These are phyloP conservation scores for Stictonetta naevosa DNA, from an alignment of 2,113 vertebrate species.

Conservation along the genomic window DNA sequence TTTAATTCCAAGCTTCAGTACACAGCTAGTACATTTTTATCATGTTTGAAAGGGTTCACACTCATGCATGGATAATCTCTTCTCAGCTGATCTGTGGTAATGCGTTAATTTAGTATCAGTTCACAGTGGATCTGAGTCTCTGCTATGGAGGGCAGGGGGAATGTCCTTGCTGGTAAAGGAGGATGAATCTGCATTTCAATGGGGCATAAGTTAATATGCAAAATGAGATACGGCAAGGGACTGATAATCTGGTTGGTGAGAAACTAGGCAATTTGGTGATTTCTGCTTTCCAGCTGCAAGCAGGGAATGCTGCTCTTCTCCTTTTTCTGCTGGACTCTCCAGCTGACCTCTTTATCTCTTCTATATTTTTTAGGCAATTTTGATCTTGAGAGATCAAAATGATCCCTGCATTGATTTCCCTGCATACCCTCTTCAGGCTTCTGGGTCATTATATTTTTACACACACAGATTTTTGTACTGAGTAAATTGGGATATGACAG, in stretches of 20 bases:
- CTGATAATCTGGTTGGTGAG: background rate
- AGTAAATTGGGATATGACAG: rapidly evolving
- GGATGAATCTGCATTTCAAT: background rate
- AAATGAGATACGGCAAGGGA: background rate
- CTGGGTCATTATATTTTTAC: background rate
- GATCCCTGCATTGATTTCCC: background rate
- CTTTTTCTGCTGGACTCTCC: background rate
- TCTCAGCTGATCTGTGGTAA: background rate
- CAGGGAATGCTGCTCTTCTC: background rate
- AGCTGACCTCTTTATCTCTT: background rate
- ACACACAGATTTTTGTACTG: background rate
- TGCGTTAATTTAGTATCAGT: background rate
- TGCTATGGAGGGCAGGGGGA: background rate
- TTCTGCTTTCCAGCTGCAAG: background rate
- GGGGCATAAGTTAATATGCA: background rate
- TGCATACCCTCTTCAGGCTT: background rate
- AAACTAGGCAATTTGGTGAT: background rate
- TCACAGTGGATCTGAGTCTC: background rate
- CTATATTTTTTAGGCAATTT: background rate
- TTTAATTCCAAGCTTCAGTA: background rate
- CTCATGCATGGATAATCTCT: background rate
- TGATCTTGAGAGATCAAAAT: background rate
- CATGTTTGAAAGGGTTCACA: background rate
- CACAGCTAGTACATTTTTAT: background rate
- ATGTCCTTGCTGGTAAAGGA: background rate